Evolutionary conservation across 1,140 invertebrate species (phyloP), one percentile per base, ranked within the genome.

Genomic region (Lamellibrachia luymesi): DNA sequence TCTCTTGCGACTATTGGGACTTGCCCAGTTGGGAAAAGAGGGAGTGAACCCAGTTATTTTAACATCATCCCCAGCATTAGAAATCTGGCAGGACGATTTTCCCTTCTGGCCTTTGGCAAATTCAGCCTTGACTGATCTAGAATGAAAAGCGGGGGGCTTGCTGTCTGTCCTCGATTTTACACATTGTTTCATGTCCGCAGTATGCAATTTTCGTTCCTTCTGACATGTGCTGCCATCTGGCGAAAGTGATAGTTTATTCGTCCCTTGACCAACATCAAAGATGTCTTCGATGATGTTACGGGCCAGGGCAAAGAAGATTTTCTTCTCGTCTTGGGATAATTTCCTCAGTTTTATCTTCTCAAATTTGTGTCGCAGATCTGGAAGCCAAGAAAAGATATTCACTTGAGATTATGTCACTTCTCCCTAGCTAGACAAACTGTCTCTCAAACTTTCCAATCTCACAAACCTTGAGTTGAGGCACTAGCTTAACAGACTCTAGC

Each of bases 351-450:
- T 95, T 91, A 92, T 94, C 64, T 94, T 95, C 92, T 95, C 95
- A 94, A 95, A 94, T 92, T 94, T 94, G 91, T 95, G 95, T 49
- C 95, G 91, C 13, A 95, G 91, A 95, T 95, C 95, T 95, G 93
- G 51, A 94, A 93, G 50, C 90, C 93, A 92, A 92, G 92, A 92
- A 80, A 80, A 56, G 90, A 25, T 8, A 91, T 22, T 56, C 22
- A 49, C 38, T 91, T 38, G 10, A 51, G 27, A 25, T 50, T 22
- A 27, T 25, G 38, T 80, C 2, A 80, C 64, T 17, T 80, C 52
- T 56, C 52, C 52, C 52, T 56, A 56, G 52, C 52, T 13, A 56
- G 52, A 13, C 13, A 56, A 56, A 56, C 52, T 38, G 38, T 38
- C 38, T 56, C 52, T 56, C 13, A 56, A 56, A 56, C 52, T 56